A percentile compares a stretch with the other conserved stretches of the same genome.
phyloP scores from a whole-genome alignment of 30 jellyfish, hydroid and myxozoan genomes.

The Aurelia aurita region DNA sequence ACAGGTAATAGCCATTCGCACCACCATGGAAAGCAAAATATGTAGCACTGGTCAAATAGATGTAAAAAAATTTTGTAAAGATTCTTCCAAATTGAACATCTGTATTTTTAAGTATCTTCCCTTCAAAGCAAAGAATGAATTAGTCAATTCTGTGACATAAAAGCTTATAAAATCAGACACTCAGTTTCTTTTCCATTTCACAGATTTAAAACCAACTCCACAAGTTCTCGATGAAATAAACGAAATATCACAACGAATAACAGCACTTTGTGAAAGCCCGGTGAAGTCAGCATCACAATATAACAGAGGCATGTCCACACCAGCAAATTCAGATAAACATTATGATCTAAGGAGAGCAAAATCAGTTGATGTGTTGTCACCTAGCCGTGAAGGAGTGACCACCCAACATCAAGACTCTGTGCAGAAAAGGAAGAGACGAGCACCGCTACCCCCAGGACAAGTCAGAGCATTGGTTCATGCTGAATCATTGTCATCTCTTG shows the following conservation, averaged over 20 bases:
- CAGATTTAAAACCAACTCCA: conserved; percentile 67
- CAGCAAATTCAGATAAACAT: conserved; percentile 2
- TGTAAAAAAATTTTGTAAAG: too few species aligned
- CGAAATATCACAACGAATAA: conserved; percentile 55
- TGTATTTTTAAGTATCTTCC: too few species aligned
- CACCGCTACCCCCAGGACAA: conserved; percentile 71
- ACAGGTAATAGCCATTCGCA: too few species aligned
- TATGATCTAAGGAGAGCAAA: conserved; percentile 49
- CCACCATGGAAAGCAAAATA: too few species aligned
- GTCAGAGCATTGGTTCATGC: conserved; percentile 14
- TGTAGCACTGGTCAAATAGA: too few species aligned
- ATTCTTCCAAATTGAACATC: too few species aligned
- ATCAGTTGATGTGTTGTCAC: conserved; percentile 41
- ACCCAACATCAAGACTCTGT: not conserved
- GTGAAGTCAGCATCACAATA: not conserved
- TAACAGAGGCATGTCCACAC: conserved; percentile 5
- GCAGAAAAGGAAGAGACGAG: conserved; percentile 55
- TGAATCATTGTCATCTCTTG: conserved; percentile 20
- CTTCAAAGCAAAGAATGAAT: too few species aligned
- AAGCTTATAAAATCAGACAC: too few species aligned
- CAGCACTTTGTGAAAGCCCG: conserved; percentile 66
- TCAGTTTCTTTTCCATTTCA: not conserved
- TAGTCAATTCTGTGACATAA: too few species aligned
- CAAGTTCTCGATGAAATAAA: conserved; percentile 61
- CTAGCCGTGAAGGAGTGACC: conserved; percentile 2